phyloP scores from a whole-genome alignment of 30 jellyfish, hydroid and myxozoan genomes.

The Aurelia coerulea region DNA sequence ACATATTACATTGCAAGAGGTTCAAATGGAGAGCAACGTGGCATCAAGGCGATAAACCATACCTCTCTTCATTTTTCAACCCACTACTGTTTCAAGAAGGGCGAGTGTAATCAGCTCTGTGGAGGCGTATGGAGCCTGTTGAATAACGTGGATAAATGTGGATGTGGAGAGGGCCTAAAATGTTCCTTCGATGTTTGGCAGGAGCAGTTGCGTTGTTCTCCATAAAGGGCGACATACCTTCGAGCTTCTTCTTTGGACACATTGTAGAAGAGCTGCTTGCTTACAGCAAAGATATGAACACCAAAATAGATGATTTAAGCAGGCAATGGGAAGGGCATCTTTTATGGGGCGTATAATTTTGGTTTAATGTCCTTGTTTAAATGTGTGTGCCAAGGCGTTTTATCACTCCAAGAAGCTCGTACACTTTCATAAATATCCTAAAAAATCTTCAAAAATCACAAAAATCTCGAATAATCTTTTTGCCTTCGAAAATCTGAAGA shows the following conservation, averaged over 20 bases:
- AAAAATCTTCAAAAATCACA: no score
- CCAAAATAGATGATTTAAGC: no score
- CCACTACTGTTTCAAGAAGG: conserved; percentile 50
- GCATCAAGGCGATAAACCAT: background rate
- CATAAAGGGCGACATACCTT: background rate
- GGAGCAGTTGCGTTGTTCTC: conserved; percentile 24
- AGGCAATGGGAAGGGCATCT: no score
- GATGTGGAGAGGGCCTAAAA: conserved; percentile 66
- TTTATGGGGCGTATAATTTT: no score
- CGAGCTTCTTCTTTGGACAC: background rate
- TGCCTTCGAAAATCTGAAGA: no score
- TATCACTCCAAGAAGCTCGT: no score
- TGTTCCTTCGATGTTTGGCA: conserved; percentile 32
- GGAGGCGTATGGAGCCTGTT: conserved; percentile 35
- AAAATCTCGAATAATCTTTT: no score
- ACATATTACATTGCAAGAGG: conserved; percentile 17
- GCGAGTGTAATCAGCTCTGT: conserved; percentile 58
- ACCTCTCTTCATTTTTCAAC: background rate
- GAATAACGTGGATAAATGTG: conserved; percentile 47
- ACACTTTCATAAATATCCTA: no score
- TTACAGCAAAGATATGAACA: no score
- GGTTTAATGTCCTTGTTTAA: no score
- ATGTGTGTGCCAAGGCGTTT: no score
- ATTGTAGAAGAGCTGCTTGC: no score
- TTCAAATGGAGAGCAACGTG: conserved; percentile 2